Base-by-base conservation (phyloP, 2,888 invertebrate genomes). In the Eristalis intricaria region DNA sequence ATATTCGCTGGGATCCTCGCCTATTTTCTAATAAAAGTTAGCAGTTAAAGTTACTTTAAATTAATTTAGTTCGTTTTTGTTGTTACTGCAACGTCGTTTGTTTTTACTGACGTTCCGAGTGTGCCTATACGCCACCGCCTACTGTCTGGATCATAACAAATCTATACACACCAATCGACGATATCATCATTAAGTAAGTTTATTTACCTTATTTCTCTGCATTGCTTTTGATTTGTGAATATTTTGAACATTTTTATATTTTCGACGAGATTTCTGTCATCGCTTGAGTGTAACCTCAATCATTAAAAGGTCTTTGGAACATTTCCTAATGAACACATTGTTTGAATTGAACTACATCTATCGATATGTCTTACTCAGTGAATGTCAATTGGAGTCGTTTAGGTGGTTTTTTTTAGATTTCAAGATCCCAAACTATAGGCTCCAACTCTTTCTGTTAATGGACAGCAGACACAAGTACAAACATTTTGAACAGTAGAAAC, bases 181-280 rank as follows among this genome's bases (percentile, higher is more conserved):
- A 68, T 81, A 85, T 68, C 76, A 69, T 43, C 61, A 64, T 50
- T 64, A 73, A 85, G 58, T 85, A 85, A 85, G 85, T 85, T 81
- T 71, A 64, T 73, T 79, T 19, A 74, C 65, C 70, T 75, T 74
- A 7, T 61, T 32, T 5, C 5, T 8, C 7, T 32, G 22, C 32
- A 56, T 56, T 50, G 15, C 15, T 4, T 50, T 50, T 15, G 13
- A 19, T 19, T 50, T 50, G 8, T 35, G 35, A 10, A 13, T 8
- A 38, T 19, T 1, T 32, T 5, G 1, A 11, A 19, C 19, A 7
- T 4, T 50, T 13, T 50, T 50, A 5, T 50, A n/a, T 50, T 50
- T 13, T 50, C 19, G 1, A 50, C 19, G 32, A 5, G 7, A 5
- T 50, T 50, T 4, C 50, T 50, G 50, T 19, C 19, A 19, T 15